Conservation (phyloP, 2,888 invertebrate genomes). For the Microctonus brassicae region DNA sequence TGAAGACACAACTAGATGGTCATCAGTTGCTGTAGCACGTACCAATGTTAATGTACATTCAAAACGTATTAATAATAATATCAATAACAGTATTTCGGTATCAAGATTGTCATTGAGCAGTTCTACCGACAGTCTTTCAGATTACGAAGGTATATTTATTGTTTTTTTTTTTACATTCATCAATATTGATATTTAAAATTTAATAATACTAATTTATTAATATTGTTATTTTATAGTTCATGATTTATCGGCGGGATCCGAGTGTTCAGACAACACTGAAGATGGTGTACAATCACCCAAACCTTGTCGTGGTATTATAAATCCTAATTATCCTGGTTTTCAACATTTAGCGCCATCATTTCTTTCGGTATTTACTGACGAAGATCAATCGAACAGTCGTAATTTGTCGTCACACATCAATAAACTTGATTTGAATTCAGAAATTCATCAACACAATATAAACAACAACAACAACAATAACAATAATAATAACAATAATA, state of each 20-base stretch:
- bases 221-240: conserved; percentile 17
- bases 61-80: conserved; percentile 40
- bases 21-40: conserved; percentile 59
- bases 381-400: conserved; percentile 70
- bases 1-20: conserved; percentile 62
- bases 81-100: conserved; percentile 56
- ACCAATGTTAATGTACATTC: conserved; percentile 52
- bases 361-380: conserved; percentile 69
- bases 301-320: conserved; percentile 80
- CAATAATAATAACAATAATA: conserved; percentile 57
- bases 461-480: conserved; percentile 60
- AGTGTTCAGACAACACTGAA: conserved; percentile 66
- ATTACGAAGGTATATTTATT: conserved; percentile 71
- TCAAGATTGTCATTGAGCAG: conserved; percentile 60
- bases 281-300: conserved; percentile 60
- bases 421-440: conserved; percentile 70
- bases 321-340: conserved; percentile 88
- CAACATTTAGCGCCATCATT: conserved; percentile 78
- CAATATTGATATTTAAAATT: not conserved
- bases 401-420: conserved; percentile 72
- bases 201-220: not conserved
- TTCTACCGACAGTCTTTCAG: conserved; percentile 72
- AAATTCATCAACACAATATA: conserved; percentile 69
- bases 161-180: not conserved
- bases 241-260: conserved; percentile 50